A percentile compares a stretch with the other conserved stretches of the same genome.
Conservation (phyloP, 2,888 invertebrate genomes). For the Ornithoptera alexandrae region DNA sequence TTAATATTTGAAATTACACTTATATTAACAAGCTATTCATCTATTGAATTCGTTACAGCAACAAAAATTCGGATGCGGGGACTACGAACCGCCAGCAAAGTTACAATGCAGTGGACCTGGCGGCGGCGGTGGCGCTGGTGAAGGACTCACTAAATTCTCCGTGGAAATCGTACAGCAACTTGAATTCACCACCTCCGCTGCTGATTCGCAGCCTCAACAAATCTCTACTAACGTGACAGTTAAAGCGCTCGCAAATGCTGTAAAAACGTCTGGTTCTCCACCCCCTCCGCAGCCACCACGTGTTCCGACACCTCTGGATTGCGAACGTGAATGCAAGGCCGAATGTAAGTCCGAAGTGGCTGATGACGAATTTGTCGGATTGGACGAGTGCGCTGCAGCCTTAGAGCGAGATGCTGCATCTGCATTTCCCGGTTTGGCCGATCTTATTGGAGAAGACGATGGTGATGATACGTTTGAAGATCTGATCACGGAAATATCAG, state of each 20-base stretch:
- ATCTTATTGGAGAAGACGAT: conserved; percentile 91
- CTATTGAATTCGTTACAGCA: conserved; percentile 81
- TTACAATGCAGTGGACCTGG: conserved; percentile 75
- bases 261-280: conserved; percentile 68
- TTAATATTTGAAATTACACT: background rate
- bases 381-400: conserved; percentile 91
- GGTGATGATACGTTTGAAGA: conserved; percentile 91
- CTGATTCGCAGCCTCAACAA: conserved; percentile 92
- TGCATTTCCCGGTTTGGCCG: conserved; percentile 88
- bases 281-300: conserved; percentile 74
- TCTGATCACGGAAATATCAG: conserved; percentile 92
- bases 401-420: conserved; percentile 90
- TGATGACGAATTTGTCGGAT: conserved; percentile 91
- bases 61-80: conserved; percentile 89
- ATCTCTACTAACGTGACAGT: conserved; percentile 96
- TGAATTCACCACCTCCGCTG: conserved; percentile 92
- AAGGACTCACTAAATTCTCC: conserved; percentile 86
- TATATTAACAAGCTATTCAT: too few species aligned
- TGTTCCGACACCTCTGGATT: conserved; percentile 89
- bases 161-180: conserved; percentile 95
- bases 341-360: conserved; percentile 91
- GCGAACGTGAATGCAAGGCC: conserved; percentile 87
- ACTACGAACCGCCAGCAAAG: conserved; percentile 89
- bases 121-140: conserved; percentile 67
- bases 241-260: conserved; percentile 81